Conservation (phyloP, 2,888 invertebrate species). For the Apodemia mormo region DNA sequence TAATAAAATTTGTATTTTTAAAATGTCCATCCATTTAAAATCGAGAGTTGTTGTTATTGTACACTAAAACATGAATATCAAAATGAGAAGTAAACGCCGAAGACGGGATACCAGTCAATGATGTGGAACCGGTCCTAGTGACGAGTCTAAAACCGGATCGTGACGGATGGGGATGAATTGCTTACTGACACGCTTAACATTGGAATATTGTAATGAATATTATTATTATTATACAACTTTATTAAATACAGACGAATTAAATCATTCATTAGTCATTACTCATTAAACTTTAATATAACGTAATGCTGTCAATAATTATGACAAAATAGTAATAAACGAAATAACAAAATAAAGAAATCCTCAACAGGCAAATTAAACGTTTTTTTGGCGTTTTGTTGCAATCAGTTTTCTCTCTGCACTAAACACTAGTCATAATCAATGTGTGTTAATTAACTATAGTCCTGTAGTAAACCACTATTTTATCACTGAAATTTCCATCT, state of each 20-base stretch:
- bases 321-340: too few relatives aligned
- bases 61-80: slow-evolving; percentile 53
- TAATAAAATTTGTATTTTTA: neutral
- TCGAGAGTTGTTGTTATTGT: slow-evolving; percentile 57
- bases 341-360: too few relatives aligned
- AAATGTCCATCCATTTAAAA: slow-evolving; percentile 47
- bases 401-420: too few relatives aligned
- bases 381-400: too few relatives aligned
- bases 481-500: too few relatives aligned
- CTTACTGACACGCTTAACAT: slow-evolving; percentile 52
- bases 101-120: slow-evolving; percentile 74
- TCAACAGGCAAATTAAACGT: too few relatives aligned
- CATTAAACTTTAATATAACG: too few relatives aligned
- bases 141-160: slow-evolving; percentile 64
- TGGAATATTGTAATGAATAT: slow-evolving; percentile 50
- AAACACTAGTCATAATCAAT: too few relatives aligned
- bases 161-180: slow-evolving; percentile 75
- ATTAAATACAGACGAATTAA: neutral
- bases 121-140: slow-evolving; percentile 72
- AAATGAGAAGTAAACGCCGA: slow-evolving; percentile 56
- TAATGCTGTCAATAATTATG: too few relatives aligned
- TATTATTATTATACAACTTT: slow-evolving; percentile 28
- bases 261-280: too few relatives aligned
- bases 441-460: too few relatives aligned
- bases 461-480: too few relatives aligned